Evolutionary conservation across 1,140 invertebrate genomes (phyloP), one percentile per base, ranked within the genome.

Genomic region (Cyphomyrmex costatus): DNA sequence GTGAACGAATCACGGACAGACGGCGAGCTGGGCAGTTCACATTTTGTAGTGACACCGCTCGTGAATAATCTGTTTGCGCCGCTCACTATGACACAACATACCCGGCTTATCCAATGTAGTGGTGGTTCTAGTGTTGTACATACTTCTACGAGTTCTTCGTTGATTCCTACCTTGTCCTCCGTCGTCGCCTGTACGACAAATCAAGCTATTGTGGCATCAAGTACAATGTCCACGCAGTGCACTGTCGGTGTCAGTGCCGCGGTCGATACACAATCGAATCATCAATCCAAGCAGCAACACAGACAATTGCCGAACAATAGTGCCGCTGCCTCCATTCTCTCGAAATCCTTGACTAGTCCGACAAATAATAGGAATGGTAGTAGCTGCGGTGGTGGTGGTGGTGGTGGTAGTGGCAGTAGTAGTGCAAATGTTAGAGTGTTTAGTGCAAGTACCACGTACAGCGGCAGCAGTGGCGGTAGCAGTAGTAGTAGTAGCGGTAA

Each of bases 291-390:
- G 30, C 80, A 88, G 49, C 89, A 91, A 78, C 92, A 92, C 60
- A 92, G 93, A 94, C 93, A 94, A 90, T 92, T 94, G 33, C 83
- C 91, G 46, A 94, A 93, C 76, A 94, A 94, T 71, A 92, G 89
- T 86, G 90, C 70, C 51, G 73, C 91, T 80, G 93, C 93, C 82
- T 94, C 95, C 30, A 93, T 95, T 92, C 86, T 95, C 42, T 95
- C 94, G 42, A 95, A 95, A 90, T 94, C 94, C 71, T 87, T 95
- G 90, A 94, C 93, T 94, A 95, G 93, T 94, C 93, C 94, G 86
- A 93, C 92, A 89, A 94, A 93, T 91, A 95, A 92, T 84, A 93
- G 92, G 63, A 92, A 89, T 86, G 83, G 88, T 53, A 79, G 90
- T 46, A 86, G 80, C 76, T 89, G 87, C 73, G 77, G 85, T 77